A percentile compares a stretch with the other conserved stretches of the same genome.
Evolutionary conservation across 1,140 invertebrate genomes (phyloP).

Genomic region (Brachystomella parvula): DNA sequence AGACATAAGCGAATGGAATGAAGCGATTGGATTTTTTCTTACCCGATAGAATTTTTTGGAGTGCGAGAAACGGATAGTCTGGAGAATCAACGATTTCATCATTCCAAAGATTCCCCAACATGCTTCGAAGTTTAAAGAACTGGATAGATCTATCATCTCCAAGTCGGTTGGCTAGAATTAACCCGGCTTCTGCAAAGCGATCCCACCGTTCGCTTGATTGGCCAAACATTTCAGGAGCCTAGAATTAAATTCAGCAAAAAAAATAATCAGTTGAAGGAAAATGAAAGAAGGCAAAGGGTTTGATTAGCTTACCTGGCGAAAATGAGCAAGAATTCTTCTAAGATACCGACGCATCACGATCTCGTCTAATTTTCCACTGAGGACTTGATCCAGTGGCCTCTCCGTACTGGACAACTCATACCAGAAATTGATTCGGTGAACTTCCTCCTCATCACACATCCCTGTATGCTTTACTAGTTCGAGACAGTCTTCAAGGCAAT

Average conservation of each 20-base stretch:
- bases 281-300: neutral
- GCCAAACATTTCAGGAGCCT: neutral
- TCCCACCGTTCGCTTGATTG: neutral
- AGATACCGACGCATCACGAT: neutral
- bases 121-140: slow-evolving; percentile 14
- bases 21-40: neutral
- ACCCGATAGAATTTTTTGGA: neutral
- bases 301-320: neutral
- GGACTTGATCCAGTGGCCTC: neutral
- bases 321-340: neutral
- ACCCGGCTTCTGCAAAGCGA: neutral
- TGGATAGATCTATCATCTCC: neutral
- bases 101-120: slow-evolving; percentile 6
- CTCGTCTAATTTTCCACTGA: neutral
- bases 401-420: neutral
- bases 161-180: slow-evolving; percentile 9
- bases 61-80: slow-evolving; percentile 19
- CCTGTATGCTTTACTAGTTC: slow-evolving; percentile 26
- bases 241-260: slow-evolving; percentile 6
- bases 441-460: slow-evolving; percentile 4
- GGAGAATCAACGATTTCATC: slow-evolving; percentile 12
- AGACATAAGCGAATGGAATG: neutral
- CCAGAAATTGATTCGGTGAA: slow-evolving; percentile 13
- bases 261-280: neutral
- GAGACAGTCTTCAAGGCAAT: slow-evolving; percentile 24